Conservation (phyloP, 2,113 vertebrate species). For the Zosterops japonicus region DNA sequence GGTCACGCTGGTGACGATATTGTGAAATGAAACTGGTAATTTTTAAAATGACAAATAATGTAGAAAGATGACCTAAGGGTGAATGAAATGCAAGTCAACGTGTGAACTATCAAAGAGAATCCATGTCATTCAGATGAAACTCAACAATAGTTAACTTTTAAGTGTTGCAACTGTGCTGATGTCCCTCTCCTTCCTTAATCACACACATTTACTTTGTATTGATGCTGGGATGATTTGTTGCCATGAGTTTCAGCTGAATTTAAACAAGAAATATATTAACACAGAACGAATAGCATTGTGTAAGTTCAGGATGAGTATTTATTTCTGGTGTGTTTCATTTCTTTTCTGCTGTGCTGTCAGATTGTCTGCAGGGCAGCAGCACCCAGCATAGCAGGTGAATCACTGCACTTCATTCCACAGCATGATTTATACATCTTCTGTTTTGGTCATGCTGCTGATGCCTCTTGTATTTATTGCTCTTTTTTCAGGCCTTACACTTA, state of each 20-base stretch:
- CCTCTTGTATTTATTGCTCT: slow-evolving; percentile 27
- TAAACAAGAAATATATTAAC: slow-evolving; percentile 63
- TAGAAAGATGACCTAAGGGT: neutral
- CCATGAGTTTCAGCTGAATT: slow-evolving; percentile 33
- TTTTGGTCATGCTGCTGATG: slow-evolving; percentile 41
- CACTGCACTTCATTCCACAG: slow-evolving; percentile 33
- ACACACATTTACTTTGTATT: slow-evolving; percentile 43
- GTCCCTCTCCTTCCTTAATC: slow-evolving; percentile 17
- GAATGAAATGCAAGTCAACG: neutral
- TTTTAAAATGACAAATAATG: neutral
- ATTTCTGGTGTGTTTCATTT: slow-evolving; percentile 52
- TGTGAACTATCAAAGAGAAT: neutral
- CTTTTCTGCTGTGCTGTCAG: slow-evolving; percentile 62
- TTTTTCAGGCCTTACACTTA: slow-evolving; percentile 32
- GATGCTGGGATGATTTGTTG: slow-evolving; percentile 52
- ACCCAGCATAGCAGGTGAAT: slow-evolving; percentile 44
- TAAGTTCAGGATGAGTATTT: slow-evolving; percentile 52
- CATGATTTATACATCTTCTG: slow-evolving; percentile 35
- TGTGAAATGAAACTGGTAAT: neutral
- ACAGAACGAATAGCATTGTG: slow-evolving; percentile 41
- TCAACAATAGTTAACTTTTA: neutral
- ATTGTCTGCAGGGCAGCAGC: slow-evolving; percentile 48
- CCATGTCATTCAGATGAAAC: neutral
- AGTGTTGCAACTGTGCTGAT: neutral
- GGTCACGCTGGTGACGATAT: neutral